Percentiles rank a stretch among this genome's conserved stretches.
Evolutionary conservation across 2,797 vertebrate species (phyloP).

Genomic region (Acrossocheilus wenchowensis): DNA sequence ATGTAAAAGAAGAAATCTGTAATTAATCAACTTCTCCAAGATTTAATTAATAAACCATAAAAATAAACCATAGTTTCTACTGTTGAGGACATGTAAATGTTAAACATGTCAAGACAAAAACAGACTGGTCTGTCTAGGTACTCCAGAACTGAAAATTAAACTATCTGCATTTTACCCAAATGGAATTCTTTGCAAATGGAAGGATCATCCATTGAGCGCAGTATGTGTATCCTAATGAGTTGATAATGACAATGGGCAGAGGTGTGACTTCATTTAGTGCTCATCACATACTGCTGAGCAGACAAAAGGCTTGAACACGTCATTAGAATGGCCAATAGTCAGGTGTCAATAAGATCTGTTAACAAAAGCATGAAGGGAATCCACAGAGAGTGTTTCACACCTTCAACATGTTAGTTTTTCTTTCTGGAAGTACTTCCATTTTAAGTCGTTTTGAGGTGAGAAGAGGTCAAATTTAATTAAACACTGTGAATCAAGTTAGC

Average conservation of each 20-base stretch:
- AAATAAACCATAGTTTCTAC: background rate
- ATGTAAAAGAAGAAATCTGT: background rate
- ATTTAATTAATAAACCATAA: background rate
- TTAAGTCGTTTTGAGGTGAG: background rate
- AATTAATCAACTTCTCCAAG: background rate
- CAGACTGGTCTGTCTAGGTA: background rate
- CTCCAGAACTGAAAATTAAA: background rate
- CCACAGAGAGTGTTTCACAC: slow-evolving; percentile 68
- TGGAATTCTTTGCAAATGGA: slow-evolving; percentile 1
- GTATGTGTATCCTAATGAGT: slow-evolving; percentile 66
- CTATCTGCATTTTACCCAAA: slow-evolving; percentile 2
- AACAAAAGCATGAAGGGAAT: slow-evolving; percentile 73
- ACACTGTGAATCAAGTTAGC: background rate
- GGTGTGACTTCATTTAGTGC: slow-evolving; percentile 75
- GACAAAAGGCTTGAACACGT: slow-evolving; percentile 75
- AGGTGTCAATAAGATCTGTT: slow-evolving; percentile 70
- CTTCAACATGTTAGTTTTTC: slow-evolving; percentile 77
- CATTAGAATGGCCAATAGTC: slow-evolving; percentile 70
- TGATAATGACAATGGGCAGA: slow-evolving; percentile 69
- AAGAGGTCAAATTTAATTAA: slow-evolving; percentile 6
- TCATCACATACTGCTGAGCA: slow-evolving; percentile 68
- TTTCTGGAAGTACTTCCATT: slow-evolving; percentile 58
- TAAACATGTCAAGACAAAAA: slow-evolving; percentile 28
- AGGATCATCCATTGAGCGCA: slow-evolving; percentile 42
- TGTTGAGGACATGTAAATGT: background rate